Evolutionary conservation across 2,888 invertebrate species (phyloP), one percentile per base, ranked within the genome.

Genomic region (Lasioglossum malachurum): DNA sequence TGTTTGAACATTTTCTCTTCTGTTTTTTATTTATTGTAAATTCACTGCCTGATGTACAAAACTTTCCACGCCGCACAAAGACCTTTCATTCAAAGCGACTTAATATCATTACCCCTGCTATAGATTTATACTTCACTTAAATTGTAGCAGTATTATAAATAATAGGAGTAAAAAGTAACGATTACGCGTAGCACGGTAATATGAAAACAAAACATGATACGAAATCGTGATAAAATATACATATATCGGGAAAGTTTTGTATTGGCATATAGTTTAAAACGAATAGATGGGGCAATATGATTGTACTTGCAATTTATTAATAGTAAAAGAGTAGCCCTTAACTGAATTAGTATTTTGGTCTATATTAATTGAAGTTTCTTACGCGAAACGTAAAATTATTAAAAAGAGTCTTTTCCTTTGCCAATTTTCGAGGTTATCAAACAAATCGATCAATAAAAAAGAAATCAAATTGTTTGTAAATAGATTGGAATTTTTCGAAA

Each of bases 1-100:
- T 71, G 60, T 80, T 74, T 69, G 64, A 64, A 77, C 49, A 80
- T 78, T 69, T 49, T 31, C 19, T 77, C n/a, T 57, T n/a, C n/a
- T 57, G 10, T 57, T 75, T 73, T 64, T 87, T 88, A 87, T 86
- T 91, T 91, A 84, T 88, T 90, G 71, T 46, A 78, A 76, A 85
- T 79, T 85, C 60, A 75, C 71, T 84, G 75, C 49, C 82, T 60
- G n/a, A 73, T 82, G 78, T 81, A 76, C 82, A 81, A 86, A 85
- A 82, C 82, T 87, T 89, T 91, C 84, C 44, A 41, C 75, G 67
- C 46, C 75, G 57, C 71, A 74, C 44, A n/a, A 44, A 31, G 41
- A 46, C 19, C n/a, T 75, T 72, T 38, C 35, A 75, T n/a, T n/a
- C n/a, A n/a, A 49, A 84, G 38, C 44, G 7, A 57, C 64, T 76